Conservation (phyloP, 2,113 vertebrate genomes). For the Phrynosoma platyrhinos region DNA sequence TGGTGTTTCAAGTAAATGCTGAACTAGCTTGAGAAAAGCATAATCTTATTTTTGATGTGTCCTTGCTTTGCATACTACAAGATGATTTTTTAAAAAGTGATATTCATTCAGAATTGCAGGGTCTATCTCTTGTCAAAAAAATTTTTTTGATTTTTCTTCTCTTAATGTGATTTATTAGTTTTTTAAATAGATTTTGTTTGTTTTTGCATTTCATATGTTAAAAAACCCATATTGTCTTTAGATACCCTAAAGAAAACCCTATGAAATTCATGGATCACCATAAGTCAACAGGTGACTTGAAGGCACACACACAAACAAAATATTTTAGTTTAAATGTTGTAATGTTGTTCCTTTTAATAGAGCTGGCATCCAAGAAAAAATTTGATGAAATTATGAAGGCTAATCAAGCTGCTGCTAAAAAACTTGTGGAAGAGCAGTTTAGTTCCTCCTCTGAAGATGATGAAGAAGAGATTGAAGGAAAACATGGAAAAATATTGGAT, state of each 20-base stretch:
- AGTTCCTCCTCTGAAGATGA: slow-evolving; percentile 90
- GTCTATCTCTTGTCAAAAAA: neutral
- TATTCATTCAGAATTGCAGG: neutral
- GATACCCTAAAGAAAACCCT: too few species aligned
- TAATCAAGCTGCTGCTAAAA: slow-evolving; percentile 89
- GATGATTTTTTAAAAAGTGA: neutral
- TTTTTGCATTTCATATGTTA: neutral
- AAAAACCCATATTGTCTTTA: neutral
- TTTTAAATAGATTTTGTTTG: neutral
- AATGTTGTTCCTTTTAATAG: slow-evolving; percentile 68
- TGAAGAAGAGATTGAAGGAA: slow-evolving; percentile 75
- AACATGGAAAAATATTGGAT: slow-evolving; percentile 88
- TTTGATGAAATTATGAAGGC: slow-evolving; percentile 95
- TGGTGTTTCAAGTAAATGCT: neutral
- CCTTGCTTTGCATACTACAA: neutral
- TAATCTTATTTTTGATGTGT: neutral
- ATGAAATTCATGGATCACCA: too few species aligned
- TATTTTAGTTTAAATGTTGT: neutral
- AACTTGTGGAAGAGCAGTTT: slow-evolving; percentile 81
- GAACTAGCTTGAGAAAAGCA: neutral
- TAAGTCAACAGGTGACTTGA: too few species aligned
- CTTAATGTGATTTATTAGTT: neutral
- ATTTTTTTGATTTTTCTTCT: neutral
- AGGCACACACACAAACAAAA: neutral
- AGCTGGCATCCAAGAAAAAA: slow-evolving; percentile 81